Conservation (phyloP, 1,140 invertebrate genomes). For the Pygmarrhopalites habei region DNA sequence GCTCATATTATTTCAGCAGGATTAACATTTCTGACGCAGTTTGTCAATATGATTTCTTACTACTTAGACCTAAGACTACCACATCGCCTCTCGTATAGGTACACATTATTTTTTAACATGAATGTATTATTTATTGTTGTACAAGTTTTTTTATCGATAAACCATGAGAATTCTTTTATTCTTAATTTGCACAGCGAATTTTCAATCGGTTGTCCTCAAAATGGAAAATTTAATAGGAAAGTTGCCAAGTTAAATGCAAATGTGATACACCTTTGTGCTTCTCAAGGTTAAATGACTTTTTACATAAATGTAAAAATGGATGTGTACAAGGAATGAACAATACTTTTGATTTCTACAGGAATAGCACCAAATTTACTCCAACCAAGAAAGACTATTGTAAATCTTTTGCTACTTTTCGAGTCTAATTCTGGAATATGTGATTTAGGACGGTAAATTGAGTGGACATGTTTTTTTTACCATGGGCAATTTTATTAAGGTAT, state of each 20-base stretch:
- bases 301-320: no score
- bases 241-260: conserved; percentile 73
- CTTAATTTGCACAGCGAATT: conserved; percentile 56
- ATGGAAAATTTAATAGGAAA: conserved; percentile 61
- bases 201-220: conserved; percentile 56
- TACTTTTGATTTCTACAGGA: no score
- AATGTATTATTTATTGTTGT: background rate
- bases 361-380: conserved; percentile 50
- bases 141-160: background rate
- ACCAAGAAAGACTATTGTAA: conserved; percentile 63
- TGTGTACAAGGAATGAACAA: no score
- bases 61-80: conserved; percentile 68
- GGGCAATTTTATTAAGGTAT: conserved; percentile 7
- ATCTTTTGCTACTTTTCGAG: conserved; percentile 63
- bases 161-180: conserved; percentile 2
- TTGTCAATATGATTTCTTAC: conserved; percentile 68
- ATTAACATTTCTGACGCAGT: conserved; percentile 70
- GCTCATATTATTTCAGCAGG: conserved; percentile 68
- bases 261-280: conserved; percentile 70
- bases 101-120: conserved; percentile 8
- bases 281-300: no score
- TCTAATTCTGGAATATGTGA: conserved; percentile 57
- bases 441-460: conserved; percentile 56
- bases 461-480: conserved; percentile 22
- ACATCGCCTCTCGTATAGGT: conserved; percentile 67